Evolutionary conservation across 2,888 invertebrate genomes (phyloP).

Genomic region (Eumerus sabulonum): DNA sequence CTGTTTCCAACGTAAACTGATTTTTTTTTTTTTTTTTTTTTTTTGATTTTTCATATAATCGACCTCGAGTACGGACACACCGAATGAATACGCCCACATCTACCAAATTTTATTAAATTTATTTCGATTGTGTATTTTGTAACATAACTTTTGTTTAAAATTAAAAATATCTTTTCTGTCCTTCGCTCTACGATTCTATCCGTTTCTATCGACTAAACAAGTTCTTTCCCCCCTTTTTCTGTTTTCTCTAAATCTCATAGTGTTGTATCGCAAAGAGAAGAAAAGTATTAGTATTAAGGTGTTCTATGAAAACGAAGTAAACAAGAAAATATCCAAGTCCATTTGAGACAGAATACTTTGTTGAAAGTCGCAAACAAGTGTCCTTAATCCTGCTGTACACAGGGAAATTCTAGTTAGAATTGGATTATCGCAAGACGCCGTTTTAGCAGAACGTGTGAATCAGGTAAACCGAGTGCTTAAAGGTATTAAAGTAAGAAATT

Average conservation of each 20-base stretch:
- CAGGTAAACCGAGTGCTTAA: slow-evolving; percentile 32
- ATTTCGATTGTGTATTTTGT: slow-evolving; percentile 32
- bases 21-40: too few relatives aligned
- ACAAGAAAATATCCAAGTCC: background rate
- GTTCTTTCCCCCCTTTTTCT: background rate
- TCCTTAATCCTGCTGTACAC: slow-evolving; percentile 31
- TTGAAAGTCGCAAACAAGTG: slow-evolving; percentile 57
- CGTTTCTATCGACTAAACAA: slow-evolving; percentile 27
- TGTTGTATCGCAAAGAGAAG: slow-evolving; percentile 28
- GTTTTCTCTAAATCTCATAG: slow-evolving; percentile 7
- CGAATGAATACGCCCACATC: slow-evolving; percentile 16
- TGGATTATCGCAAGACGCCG: slow-evolving; percentile 5
- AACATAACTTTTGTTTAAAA: slow-evolving; percentile 41
- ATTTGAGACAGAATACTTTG: slow-evolving; percentile 6
- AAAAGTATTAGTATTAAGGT: slow-evolving; percentile 22
- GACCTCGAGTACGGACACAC: slow-evolving; percentile 27
- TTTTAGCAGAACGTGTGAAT: slow-evolving; percentile 32
- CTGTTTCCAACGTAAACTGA: slow-evolving; percentile 32
- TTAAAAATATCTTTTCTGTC: slow-evolving; percentile 29
- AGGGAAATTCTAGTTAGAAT: slow-evolving; percentile 44
- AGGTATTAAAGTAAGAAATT: slow-evolving; percentile 3
- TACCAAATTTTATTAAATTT: background rate
- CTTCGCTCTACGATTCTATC: slow-evolving; percentile 11
- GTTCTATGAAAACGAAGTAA: slow-evolving; percentile 1
- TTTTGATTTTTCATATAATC: slow-evolving; percentile 18